These are phyloP conservation scores for Sisyra nigra DNA, from an alignment of 2,888 invertebrate genomes.

Conservation along the genomic window DNA sequence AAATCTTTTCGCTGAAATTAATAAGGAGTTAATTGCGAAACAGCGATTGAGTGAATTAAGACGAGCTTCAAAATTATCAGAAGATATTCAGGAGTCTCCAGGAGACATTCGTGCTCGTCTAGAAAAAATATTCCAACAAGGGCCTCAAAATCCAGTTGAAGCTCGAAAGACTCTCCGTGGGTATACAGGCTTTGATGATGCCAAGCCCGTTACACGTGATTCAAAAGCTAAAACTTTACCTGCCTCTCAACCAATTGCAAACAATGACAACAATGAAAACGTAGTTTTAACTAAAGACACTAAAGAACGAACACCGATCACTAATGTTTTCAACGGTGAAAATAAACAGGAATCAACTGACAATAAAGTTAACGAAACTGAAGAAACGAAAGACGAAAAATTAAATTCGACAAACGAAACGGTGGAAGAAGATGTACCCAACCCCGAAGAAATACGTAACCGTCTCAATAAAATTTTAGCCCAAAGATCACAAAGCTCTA, in stretches of 20 bases:
- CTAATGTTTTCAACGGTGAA: not conserved
- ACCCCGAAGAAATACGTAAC: not conserved
- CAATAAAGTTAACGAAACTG: not conserved
- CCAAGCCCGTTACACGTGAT: too few species aligned
- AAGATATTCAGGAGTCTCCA: not conserved
- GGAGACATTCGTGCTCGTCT: not conserved
- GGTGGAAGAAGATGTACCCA: not conserved
- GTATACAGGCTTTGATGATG: too few species aligned
- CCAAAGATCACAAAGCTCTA: not conserved
- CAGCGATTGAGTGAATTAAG: not conserved
- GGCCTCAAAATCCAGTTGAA: not conserved
- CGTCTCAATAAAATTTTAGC: not conserved
- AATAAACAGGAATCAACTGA: not conserved
- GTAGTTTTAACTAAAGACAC: not conserved
- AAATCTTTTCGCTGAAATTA: not conserved
- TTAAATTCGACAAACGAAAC: not conserved
- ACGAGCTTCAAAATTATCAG: not conserved
- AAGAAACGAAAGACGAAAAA: not conserved
- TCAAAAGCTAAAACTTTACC: too few species aligned
- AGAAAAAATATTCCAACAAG: conserved; percentile 3
- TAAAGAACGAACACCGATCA: not conserved
- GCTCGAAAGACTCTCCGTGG: not conserved
- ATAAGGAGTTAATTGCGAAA: conserved; percentile 1
- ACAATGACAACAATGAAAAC: too few species aligned
- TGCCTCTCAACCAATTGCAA: too few species aligned